A percentile compares a stretch with the other conserved stretches of the same genome.
phyloP scores from a whole-genome alignment of 2,888 invertebrate species.

The Cryptosula pallasiana region DNA sequence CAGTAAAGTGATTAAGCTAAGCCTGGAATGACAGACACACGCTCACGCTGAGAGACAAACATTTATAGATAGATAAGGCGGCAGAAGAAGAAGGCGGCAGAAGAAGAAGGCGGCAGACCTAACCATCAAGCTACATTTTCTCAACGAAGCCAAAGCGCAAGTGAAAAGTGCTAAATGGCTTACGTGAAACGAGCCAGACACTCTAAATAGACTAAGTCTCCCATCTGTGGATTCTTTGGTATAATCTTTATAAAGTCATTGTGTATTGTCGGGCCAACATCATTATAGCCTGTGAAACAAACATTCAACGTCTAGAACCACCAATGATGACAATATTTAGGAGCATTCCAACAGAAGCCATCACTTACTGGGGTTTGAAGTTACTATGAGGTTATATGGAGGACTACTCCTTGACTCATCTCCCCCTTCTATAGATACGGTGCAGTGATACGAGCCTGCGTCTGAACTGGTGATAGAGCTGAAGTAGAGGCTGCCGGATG shows the following conservation, averaged over 20 bases:
- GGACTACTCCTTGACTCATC: constrained; percentile 22
- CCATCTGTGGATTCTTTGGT: constrained; percentile 85
- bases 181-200: constrained; percentile 92
- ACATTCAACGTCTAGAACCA: neutral
- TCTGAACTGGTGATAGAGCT: constrained; percentile 80
- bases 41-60: too few relatives aligned
- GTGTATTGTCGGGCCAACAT: constrained; percentile 69
- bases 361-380: constrained; percentile 6
- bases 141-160: too few relatives aligned
- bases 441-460: constrained; percentile 38
- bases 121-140: too few relatives aligned
- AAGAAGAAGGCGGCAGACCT: too few relatives aligned
- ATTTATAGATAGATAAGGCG: too few relatives aligned
- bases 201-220: constrained; percentile 83
- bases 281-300: neutral
- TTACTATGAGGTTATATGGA: constrained; percentile 15
- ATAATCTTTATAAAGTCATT: constrained; percentile 93
- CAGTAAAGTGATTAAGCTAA: too few relatives aligned
- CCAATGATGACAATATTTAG: neutral
- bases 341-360: neutral
- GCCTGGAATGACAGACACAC: too few relatives aligned
- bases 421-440: constrained; percentile 28
- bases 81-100: too few relatives aligned
- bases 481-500: constrained; percentile 89
- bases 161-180: too few relatives aligned